Evolutionary conservation across 2,888 invertebrate genomes (phyloP).

Genomic region (Drosophila neonasuta): DNA sequence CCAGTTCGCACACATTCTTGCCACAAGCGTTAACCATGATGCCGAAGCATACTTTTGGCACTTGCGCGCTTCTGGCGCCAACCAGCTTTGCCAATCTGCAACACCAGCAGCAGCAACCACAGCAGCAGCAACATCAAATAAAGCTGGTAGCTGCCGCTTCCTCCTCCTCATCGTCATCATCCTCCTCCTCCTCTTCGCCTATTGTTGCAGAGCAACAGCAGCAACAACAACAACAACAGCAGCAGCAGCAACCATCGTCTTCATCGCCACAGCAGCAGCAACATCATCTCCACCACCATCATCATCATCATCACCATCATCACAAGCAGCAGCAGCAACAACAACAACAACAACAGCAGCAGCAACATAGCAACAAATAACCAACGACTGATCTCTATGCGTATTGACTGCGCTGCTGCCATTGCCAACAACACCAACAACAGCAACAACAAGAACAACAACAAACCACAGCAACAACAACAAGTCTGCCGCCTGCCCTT

Average conservation of each 20-base stretch:
- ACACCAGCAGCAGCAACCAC: conserved; percentile 46
- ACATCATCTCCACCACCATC: conserved; percentile 24
- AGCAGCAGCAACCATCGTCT: conserved; percentile 20
- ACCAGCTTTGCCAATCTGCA: conserved; percentile 70
- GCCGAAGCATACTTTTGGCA: conserved; percentile 81
- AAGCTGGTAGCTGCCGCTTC: conserved; percentile 29
- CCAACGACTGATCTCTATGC: conserved; percentile 79
- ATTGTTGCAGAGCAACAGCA: conserved; percentile 19
- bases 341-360: conserved; percentile 41
- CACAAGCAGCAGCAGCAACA: conserved; percentile 33
- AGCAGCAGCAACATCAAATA: conserved; percentile 5
- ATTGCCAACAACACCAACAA: conserved; percentile 47
- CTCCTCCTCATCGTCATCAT: conserved; percentile 13
- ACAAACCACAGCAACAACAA: conserved; percentile 19
- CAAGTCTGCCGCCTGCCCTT: conserved; percentile 41
- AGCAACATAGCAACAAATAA: conserved; percentile 62
- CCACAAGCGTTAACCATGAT: conserved; percentile 65
- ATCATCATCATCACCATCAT: conserved; percentile 25
- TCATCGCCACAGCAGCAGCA: conserved; percentile 16
- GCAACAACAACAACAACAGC: conserved; percentile 4
- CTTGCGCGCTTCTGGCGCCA: conserved; percentile 79
- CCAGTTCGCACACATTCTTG: conserved; percentile 56
- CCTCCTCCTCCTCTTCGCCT: conserved; percentile 4
- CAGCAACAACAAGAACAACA: conserved; percentile 5
- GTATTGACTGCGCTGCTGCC: conserved; percentile 77